Conservation (phyloP, 1,140 invertebrate species). For the Bombus polaris region DNA sequence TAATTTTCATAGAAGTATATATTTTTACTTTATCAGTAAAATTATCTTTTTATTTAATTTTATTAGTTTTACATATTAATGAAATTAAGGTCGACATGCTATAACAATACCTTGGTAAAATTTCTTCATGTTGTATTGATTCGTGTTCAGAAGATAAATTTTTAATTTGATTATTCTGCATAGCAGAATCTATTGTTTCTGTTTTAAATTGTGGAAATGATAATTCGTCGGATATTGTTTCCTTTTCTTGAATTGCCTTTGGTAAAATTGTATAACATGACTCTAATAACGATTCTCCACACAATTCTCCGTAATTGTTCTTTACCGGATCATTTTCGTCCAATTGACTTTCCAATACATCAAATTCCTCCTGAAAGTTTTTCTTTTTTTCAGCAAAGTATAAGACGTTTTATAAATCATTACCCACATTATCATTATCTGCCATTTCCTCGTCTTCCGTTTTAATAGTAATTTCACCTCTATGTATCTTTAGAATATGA, state of each 20-base stretch:
- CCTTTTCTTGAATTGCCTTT: constrained; percentile 14
- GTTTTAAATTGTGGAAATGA: background rate
- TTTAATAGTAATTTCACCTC: constrained; percentile 60
- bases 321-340: constrained; percentile 76
- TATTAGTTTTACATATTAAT: constrained; percentile 3
- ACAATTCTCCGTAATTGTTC: constrained; percentile 70
- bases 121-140: background rate
- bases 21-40: background rate
- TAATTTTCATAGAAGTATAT: background rate
- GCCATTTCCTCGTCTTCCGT: constrained; percentile 65
- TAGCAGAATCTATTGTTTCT: background rate
- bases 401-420: background rate
- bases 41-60: background rate
- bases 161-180: constrained; percentile 27
- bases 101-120: constrained; percentile 39
- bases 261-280: constrained; percentile 66
- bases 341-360: constrained; percentile 75
- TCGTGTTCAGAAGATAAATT: constrained; percentile 9
- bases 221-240: constrained; percentile 7
- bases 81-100: background rate
- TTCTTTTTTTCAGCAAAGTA: background rate
- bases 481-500: constrained; percentile 71
- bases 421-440: constrained; percentile 74
- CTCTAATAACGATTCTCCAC: constrained; percentile 72
- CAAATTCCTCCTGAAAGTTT: constrained; percentile 69